phyloP scores from a whole-genome alignment of 2,888 invertebrate species.

The Chalcosyrphus nemorum region DNA sequence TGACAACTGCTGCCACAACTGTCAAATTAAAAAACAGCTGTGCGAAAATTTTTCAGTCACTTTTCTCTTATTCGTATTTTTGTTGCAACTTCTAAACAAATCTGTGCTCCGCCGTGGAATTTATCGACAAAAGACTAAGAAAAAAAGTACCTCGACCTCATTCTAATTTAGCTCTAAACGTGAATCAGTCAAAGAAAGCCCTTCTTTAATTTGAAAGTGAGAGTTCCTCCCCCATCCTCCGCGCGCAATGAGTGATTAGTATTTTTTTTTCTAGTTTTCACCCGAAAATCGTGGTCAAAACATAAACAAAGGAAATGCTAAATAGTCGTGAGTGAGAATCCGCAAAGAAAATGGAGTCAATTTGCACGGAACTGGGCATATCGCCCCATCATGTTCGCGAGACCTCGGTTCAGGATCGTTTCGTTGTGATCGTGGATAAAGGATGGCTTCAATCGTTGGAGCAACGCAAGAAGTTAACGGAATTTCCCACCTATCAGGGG shows the following conservation, averaged over 20 bases:
- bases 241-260: conserved; percentile 21
- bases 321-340: conserved; percentile 7
- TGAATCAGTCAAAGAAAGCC: not conserved
- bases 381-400: conserved; percentile 86
- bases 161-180: not conserved
- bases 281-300: conserved; percentile 11
- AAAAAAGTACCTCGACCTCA: not conserved
- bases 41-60: conserved; percentile 32
- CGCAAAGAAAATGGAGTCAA: conserved; percentile 86
- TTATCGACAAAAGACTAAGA: conserved; percentile 7
- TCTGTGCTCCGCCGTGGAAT: conserved; percentile 27
- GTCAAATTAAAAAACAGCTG: conserved; percentile 63
- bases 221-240: not conserved
- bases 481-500: conserved; percentile 77
- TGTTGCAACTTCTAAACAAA: conserved; percentile 70
- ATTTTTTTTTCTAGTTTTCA: no score
- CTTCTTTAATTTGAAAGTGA: no score
- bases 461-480: conserved; percentile 77
- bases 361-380: conserved; percentile 88
- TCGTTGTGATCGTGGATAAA: conserved; percentile 86
- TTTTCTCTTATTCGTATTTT: conserved; percentile 57
- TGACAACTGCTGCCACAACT: conserved; percentile 12
- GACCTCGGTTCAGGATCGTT: conserved; percentile 84
- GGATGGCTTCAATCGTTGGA: conserved; percentile 85
- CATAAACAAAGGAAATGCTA: conserved; percentile 60